These are phyloP conservation scores for Alitta virens DNA, from an alignment of 2,888 invertebrate species.

Conservation along the genomic window DNA sequence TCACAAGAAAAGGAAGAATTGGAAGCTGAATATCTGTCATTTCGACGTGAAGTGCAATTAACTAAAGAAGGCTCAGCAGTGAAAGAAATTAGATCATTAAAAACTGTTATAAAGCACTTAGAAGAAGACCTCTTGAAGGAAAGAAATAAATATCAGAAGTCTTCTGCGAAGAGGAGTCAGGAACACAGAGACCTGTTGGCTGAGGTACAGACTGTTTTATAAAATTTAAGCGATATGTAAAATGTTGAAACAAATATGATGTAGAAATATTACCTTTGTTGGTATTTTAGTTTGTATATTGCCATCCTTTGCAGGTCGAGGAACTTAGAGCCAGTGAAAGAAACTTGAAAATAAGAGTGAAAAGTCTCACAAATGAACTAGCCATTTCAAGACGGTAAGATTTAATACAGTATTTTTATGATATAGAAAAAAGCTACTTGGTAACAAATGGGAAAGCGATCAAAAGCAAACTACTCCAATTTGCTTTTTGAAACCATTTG, in stretches of 20 bases:
- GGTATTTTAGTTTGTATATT: not conserved
- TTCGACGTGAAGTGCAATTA: slow-evolving; percentile 40
- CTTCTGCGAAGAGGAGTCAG: slow-evolving; percentile 42
- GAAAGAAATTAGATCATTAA: slow-evolving; percentile 49
- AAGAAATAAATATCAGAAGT: slow-evolving; percentile 47
- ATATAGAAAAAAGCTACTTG: no score
- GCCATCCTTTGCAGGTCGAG: slow-evolving; percentile 43
- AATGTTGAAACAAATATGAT: no score
- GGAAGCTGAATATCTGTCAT: slow-evolving; percentile 46
- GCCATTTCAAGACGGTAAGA: slow-evolving; percentile 48
- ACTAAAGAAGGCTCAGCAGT: slow-evolving; percentile 40
- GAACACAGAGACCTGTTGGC: slow-evolving; percentile 47
- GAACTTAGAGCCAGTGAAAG: slow-evolving; percentile 52
- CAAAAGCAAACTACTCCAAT: no score
- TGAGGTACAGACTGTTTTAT: slow-evolving; percentile 42
- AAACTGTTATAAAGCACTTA: slow-evolving; percentile 45
- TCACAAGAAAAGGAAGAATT: slow-evolving; percentile 48
- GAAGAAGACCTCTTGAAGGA: slow-evolving; percentile 53
- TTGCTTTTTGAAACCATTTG: no score
- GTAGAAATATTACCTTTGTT: no score
- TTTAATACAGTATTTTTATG: not conserved
- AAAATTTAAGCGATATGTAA: no score
- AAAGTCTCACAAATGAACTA: slow-evolving; percentile 54
- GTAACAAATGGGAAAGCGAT: no score
- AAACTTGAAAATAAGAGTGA: slow-evolving; percentile 48